Evolutionary conservation across 2,113 vertebrate genomes (phyloP), one percentile per base, ranked within the genome.

Genomic region (Rhagologus leucostigma): DNA sequence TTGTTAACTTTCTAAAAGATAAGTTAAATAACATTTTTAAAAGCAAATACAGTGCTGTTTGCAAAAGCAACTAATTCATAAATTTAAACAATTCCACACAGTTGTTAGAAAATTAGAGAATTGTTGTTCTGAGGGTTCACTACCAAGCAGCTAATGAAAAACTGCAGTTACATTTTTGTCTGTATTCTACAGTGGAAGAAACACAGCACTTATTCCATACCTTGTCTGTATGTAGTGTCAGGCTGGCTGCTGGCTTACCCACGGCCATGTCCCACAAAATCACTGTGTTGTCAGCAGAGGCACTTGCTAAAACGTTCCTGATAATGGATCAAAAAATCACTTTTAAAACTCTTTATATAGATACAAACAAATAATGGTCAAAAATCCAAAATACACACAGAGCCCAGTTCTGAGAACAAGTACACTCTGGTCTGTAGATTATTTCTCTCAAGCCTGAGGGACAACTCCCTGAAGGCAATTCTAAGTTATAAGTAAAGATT

Each of bases 231-330:
- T 99, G 99, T 8, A 96, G 96, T 1, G 64, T 95, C 32, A 99
- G 98, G 50, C 97, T 99, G 41, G 98, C 98, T 60, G 98, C 99
- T 52, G 99, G 98, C 86, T 98, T 99, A 71, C 99, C 98, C 81
- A 98, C 95, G 75, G 97, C 93, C 96, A 99, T 97, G 87, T 99
- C 99, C 99, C 99, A 99, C 78, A 99, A 95, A 84, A 99, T 97
- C 8, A 99, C 98, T 0, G 98, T 98, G 33, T 96, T 97, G 69
- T 99, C 99, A 35, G 99, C 99, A 47, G 99, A 99, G 0, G 98
- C 99, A 67, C 99, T 99, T 84, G 98, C 99, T 96, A 99, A 97
- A 91, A 99, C 99, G 3, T 99, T 99, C 97, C 99, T 99, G 73
- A 78, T 6, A 84, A 81, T 3, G 50, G 12, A 78, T 44, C 4